A percentile compares a stretch with the other conserved stretches of the same genome.
Evolutionary conservation across 2,888 invertebrate species (phyloP).

Genomic region (Mycalesis mineus): DNA sequence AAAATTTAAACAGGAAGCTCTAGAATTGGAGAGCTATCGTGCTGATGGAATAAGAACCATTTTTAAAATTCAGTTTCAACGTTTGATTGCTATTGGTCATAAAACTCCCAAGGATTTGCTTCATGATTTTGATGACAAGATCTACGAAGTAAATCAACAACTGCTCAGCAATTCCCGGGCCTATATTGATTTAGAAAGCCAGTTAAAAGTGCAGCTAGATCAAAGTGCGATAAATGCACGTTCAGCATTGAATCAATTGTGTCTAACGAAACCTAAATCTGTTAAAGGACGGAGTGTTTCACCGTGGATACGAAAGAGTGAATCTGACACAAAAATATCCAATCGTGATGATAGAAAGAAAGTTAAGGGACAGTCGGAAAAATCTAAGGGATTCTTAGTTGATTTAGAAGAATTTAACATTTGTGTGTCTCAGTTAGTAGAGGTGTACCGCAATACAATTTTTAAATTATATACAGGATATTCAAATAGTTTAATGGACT

Average conservation of each 20-base stretch:
- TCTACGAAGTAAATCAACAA: constrained; percentile 63
- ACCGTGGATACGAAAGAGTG: constrained; percentile 33
- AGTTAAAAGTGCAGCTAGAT: constrained; percentile 48
- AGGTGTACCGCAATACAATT: constrained; percentile 49
- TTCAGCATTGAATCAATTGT: constrained; percentile 51
- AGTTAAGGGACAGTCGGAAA: constrained; percentile 13
- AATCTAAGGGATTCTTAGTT: constrained; percentile 25
- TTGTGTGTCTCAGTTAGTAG: constrained; percentile 42
- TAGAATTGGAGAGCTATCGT: constrained; percentile 51
- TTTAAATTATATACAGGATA: constrained; percentile 44
- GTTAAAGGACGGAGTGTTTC: constrained; percentile 35
- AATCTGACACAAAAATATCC: constrained; percentile 29
- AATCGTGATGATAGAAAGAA: constrained; percentile 29
- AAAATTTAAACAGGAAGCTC: constrained; percentile 48
- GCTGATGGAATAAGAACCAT: constrained; percentile 47
- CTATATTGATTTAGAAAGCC: constrained; percentile 52
- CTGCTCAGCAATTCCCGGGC: constrained; percentile 57
- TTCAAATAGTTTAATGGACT: constrained; percentile 40
- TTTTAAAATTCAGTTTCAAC: constrained; percentile 54
- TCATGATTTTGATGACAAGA: constrained; percentile 57
- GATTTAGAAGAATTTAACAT: constrained; percentile 39
- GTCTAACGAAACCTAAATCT: constrained; percentile 37
- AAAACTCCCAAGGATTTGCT: constrained; percentile 51
- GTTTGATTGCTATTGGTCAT: constrained; percentile 47
- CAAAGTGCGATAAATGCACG: constrained; percentile 41